phyloP scores from a whole-genome alignment of 2,888 invertebrate genomes.

The Synanthedon vespiformis region DNA sequence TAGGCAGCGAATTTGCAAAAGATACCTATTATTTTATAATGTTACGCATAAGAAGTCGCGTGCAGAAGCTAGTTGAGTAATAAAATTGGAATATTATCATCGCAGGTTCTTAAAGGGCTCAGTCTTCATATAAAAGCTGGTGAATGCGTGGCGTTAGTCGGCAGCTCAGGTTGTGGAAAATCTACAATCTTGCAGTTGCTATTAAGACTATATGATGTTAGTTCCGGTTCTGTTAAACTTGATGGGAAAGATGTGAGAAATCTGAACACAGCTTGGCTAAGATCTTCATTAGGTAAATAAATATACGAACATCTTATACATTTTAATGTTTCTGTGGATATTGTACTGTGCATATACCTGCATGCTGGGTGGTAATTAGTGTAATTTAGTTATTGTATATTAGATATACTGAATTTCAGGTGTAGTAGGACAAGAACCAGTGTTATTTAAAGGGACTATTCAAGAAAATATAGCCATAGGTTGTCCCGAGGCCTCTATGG shows the following conservation, averaged over 20 bases:
- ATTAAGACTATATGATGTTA: slow-evolving; percentile 79
- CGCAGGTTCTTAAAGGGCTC: slow-evolving; percentile 75
- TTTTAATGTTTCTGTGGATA: not conserved
- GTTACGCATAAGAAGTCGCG: no score
- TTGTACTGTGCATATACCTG: not conserved
- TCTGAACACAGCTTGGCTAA: slow-evolving; percentile 80
- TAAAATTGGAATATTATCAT: not conserved
- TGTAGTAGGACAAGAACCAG: slow-evolving; percentile 89
- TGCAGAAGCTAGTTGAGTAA: no score
- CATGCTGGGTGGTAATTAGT: no score
- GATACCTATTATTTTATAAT: no score
- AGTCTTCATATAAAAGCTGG: slow-evolving; percentile 74
- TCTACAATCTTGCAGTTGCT: slow-evolving; percentile 82
- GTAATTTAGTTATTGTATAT: no score
- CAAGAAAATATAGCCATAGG: slow-evolving; percentile 80
- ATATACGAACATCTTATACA: not conserved
- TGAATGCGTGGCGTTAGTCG: slow-evolving; percentile 80
- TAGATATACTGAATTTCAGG: slow-evolving; percentile 34
- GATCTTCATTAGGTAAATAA: slow-evolving; percentile 76
- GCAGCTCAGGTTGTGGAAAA: slow-evolving; percentile 84
- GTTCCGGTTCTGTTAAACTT: slow-evolving; percentile 67
- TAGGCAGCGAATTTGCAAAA: no score
- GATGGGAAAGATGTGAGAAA: slow-evolving; percentile 76
- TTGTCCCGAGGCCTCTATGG: slow-evolving; percentile 72
- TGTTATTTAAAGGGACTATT: slow-evolving; percentile 84